A percentile compares a stretch with the other conserved stretches of the same genome.
Evolutionary conservation across 2,797 vertebrate species (phyloP).

Genomic region (Mormyrus hasselquistii): DNA sequence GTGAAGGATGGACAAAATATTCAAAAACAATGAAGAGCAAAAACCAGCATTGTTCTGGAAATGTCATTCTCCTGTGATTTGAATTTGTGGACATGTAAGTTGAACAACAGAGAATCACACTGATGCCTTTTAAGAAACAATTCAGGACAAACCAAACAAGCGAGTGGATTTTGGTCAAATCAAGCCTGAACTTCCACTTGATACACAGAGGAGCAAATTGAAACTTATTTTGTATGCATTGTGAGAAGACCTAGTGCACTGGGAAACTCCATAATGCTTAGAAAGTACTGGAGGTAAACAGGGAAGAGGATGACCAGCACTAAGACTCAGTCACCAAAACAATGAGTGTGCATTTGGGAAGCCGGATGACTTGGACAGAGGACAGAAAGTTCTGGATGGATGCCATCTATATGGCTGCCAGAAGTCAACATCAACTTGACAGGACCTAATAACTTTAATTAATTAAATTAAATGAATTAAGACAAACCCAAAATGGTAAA

Average conservation of each 20-base stretch:
- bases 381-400: neutral
- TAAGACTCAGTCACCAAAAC: neutral
- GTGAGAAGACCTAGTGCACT: neutral
- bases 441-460: neutral
- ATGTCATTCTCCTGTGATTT: neutral
- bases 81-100: neutral
- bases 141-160: neutral
- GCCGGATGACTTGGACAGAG: neutral
- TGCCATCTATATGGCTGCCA: neutral
- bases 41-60: neutral
- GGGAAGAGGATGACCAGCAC: neutral
- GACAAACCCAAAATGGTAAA: neutral
- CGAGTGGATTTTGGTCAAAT: neutral
- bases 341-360: neutral
- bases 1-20: neutral
- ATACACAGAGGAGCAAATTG: neutral
- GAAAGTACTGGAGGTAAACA: neutral
- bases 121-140: neutral
- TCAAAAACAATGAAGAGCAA: neutral
- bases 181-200: neutral
- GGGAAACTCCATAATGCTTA: neutral
- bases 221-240: neutral
- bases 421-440: conserved; percentile 1
- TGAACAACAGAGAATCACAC: neutral
- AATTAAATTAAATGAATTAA: neutral